phyloP scores from a whole-genome alignment of 1,140 invertebrate species.

The Megalonaias nervosa region DNA sequence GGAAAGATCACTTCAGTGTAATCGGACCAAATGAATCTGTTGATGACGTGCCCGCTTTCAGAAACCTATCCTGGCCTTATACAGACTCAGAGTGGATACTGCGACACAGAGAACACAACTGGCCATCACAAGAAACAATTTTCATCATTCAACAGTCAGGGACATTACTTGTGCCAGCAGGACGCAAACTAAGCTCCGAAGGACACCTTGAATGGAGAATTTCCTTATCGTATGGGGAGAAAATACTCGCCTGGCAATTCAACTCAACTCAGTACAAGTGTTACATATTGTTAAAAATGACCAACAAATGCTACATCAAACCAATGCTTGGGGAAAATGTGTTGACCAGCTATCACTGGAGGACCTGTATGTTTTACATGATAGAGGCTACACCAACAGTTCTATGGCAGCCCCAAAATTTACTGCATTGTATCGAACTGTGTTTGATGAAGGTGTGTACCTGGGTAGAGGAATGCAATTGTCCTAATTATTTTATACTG shows the following conservation, averaged over 20 bases:
- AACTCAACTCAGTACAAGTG: slow-evolving; percentile 15
- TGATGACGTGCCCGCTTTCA: too few relatives aligned
- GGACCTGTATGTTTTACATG: slow-evolving; percentile 10
- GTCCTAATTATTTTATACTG: slow-evolving; percentile 7
- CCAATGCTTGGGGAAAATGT: not conserved
- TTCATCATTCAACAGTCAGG: not conserved
- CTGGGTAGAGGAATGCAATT: not conserved
- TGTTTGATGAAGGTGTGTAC: too few relatives aligned
- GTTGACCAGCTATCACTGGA: slow-evolving; percentile 3
- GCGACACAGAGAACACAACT: too few relatives aligned
- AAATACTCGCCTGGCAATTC: slow-evolving; percentile 3
- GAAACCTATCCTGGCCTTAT: too few relatives aligned
- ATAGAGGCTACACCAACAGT: not conserved
- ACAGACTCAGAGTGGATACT: too few relatives aligned
- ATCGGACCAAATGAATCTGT: too few relatives aligned
- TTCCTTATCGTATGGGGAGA: slow-evolving; percentile 19
- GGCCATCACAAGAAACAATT: too few relatives aligned
- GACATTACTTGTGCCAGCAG: slow-evolving; percentile 4
- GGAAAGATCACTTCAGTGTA: too few relatives aligned
- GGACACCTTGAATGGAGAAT: slow-evolving; percentile 14
- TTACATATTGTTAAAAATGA: slow-evolving; percentile 13
- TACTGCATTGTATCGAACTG: too few relatives aligned
- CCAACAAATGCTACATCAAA: slow-evolving; percentile 4
- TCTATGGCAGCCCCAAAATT: too few relatives aligned
- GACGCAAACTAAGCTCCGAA: not conserved